phyloP scores from a whole-genome alignment of 2,888 invertebrate genomes.

The Dromius quadrimaculatus region DNA sequence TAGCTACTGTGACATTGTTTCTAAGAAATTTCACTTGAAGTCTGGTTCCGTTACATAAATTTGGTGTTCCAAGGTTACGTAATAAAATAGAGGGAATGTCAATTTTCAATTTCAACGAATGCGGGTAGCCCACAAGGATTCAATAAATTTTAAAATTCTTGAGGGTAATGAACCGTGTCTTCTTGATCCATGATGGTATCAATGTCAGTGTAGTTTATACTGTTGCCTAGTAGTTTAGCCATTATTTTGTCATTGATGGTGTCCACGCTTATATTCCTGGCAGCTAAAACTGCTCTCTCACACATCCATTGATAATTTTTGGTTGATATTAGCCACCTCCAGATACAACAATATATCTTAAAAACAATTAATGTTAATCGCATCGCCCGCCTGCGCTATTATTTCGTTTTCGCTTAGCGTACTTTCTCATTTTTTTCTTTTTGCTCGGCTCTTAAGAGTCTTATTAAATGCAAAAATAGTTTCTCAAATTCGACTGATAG shows the following conservation, averaged over 20 bases:
- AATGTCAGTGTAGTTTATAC: not conserved
- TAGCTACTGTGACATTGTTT: no score
- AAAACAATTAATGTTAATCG: no score
- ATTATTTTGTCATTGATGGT: not conserved
- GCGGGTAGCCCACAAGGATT: not conserved
- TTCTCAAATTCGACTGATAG: no score
- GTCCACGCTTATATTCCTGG: not conserved
- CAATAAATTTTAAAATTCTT: not conserved
- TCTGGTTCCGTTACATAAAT: no score
- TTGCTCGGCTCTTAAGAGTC: no score
- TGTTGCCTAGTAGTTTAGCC: not conserved
- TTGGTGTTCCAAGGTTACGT: not conserved
- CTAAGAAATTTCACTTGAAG: no score
- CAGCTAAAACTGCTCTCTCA: not conserved
- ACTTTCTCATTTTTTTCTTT: no score
- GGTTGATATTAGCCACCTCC: not conserved
- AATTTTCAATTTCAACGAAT: no score
- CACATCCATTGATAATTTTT: not conserved
- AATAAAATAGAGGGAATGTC: not conserved
- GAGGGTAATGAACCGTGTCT: not conserved
- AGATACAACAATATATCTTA: conserved; percentile 1
- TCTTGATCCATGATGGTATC: not conserved
- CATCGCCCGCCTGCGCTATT: no score
- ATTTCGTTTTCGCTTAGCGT: no score
- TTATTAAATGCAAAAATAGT: no score